phyloP scores from a whole-genome alignment of 2,888 invertebrate species.

The Atethmia centrago region DNA sequence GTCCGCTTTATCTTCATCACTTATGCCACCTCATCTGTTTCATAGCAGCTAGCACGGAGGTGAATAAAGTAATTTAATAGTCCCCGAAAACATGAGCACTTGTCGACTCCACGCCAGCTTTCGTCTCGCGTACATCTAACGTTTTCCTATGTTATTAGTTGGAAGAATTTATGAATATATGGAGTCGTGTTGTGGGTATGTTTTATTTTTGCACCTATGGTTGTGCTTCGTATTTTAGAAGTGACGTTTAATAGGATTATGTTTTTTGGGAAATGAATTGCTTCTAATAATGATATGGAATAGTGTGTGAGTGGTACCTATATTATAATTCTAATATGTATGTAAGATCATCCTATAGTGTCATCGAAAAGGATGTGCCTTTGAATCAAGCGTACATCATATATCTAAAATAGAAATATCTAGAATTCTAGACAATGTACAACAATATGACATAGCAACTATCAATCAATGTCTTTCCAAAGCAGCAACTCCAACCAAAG shows the following conservation, averaged over 20 bases:
- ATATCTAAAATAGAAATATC: background rate
- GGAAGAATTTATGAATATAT: conserved; percentile 33
- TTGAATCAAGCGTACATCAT: background rate
- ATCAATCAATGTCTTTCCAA: background rate
- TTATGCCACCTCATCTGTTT: conserved; percentile 63
- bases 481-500: conserved; percentile 15
- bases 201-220: conserved; percentile 30
- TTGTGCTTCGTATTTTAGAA: background rate
- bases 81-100: conserved; percentile 77
- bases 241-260: background rate
- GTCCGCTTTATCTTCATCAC: conserved; percentile 23
- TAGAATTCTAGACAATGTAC: background rate
- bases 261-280: background rate
- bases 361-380: background rate
- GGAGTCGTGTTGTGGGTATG: conserved; percentile 22
- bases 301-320: background rate
- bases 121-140: conserved; percentile 55
- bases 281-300: background rate
- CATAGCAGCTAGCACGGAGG: conserved; percentile 69
- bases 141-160: conserved; percentile 54
- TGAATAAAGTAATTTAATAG: conserved; percentile 82
- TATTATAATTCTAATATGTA: background rate
- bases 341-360: background rate
- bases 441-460: background rate
- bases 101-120: conserved; percentile 69